These are phyloP conservation scores for Agrotis clavis DNA, from an alignment of 2,888 invertebrate genomes.

Conservation along the genomic window DNA sequence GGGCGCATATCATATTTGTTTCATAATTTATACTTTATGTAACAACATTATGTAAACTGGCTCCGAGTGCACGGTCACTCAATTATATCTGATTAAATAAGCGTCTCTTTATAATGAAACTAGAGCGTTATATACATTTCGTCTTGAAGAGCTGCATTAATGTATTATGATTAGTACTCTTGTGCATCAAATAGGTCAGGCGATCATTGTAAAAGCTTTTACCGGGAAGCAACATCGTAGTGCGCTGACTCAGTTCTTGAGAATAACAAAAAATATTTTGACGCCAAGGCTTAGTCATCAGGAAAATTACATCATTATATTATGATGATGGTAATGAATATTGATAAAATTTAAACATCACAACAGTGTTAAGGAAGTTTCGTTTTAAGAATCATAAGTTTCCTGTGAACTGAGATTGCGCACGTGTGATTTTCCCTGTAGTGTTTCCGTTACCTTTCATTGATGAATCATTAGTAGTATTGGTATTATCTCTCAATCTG, in stretches of 20 bases:
- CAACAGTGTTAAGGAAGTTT: slow-evolving; percentile 47
- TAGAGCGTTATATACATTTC: slow-evolving; percentile 42
- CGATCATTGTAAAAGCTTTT: slow-evolving; percentile 65
- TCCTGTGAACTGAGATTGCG: slow-evolving; percentile 46
- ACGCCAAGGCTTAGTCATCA: slow-evolving; percentile 61
- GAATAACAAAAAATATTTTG: slow-evolving; percentile 69
- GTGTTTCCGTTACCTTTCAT: slow-evolving; percentile 29
- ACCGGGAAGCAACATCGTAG: slow-evolving; percentile 70
- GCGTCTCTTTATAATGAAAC: slow-evolving; percentile 42
- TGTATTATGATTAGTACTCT: slow-evolving; percentile 38
- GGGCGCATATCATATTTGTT: slow-evolving; percentile 79
- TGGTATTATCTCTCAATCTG: slow-evolving; percentile 57
- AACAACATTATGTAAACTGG: slow-evolving; percentile 84
- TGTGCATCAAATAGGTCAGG: slow-evolving; percentile 60
- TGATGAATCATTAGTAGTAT: slow-evolving; percentile 58
- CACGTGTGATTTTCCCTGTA: slow-evolving; percentile 54
- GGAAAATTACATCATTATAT: slow-evolving; percentile 60
- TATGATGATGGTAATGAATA: slow-evolving; percentile 58
- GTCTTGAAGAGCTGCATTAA: slow-evolving; percentile 6
- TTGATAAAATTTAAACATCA: slow-evolving; percentile 60
- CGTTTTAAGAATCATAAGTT: slow-evolving; percentile 48
- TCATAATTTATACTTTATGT: slow-evolving; percentile 83
- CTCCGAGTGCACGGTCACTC: slow-evolving; percentile 77
- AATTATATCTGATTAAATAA: slow-evolving; percentile 63
- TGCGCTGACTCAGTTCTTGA: slow-evolving; percentile 77